Conservation (phyloP, 2,797 vertebrate genomes). For the Characodon lateralis region DNA sequence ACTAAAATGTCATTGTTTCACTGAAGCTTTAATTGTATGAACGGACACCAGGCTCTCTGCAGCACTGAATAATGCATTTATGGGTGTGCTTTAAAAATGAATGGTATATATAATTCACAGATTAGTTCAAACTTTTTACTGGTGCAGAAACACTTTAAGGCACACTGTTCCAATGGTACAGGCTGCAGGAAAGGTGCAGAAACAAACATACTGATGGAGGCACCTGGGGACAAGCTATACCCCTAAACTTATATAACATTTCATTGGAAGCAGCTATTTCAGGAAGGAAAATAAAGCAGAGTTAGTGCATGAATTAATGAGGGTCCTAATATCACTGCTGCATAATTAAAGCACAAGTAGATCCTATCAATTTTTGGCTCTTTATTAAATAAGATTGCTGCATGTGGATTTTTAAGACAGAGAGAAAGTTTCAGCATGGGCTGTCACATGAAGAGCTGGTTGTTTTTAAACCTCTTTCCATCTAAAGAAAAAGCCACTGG, state of each 20-base stretch:
- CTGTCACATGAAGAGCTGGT: background rate
- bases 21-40: slow-evolving; percentile 51
- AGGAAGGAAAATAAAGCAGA: background rate
- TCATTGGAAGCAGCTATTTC: background rate
- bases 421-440: background rate
- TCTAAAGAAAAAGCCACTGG: background rate
- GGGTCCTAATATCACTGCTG: background rate
- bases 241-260: background rate
- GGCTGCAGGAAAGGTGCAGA: background rate
- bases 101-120: slow-evolving; percentile 56
- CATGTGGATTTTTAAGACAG: background rate
- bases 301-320: background rate
- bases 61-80: slow-evolving; percentile 62
- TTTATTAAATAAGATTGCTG: background rate
- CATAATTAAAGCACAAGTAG: background rate
- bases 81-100: slow-evolving; percentile 57
- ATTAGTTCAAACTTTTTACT: slow-evolving; percentile 49
- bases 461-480: too few relatives aligned
- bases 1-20: slow-evolving; percentile 46
- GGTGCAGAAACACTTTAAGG: slow-evolving; percentile 32
- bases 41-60: slow-evolving; percentile 40
- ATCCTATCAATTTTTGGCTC: background rate
- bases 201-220: background rate
- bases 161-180: slow-evolving; percentile 12
- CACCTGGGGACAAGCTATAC: background rate